Conservation (phyloP, 2,113 vertebrate genomes). For the Gopherus flavomarginatus region DNA sequence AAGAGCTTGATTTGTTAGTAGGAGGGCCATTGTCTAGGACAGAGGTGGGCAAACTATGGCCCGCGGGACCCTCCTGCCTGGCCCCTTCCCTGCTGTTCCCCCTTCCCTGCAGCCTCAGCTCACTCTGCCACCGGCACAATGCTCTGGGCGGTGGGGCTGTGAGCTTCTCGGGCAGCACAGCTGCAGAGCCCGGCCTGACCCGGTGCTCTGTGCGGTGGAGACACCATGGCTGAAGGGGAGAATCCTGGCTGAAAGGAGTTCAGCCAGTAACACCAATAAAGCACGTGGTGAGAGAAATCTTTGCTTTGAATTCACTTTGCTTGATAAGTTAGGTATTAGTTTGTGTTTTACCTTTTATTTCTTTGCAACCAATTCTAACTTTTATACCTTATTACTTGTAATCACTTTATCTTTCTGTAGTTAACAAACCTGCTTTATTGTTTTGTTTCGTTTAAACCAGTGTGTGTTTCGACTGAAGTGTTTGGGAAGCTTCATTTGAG, state of each 20-base stretch:
- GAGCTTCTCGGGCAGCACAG: no score
- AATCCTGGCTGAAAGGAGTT: neutral
- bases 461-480: neutral
- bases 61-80: no score
- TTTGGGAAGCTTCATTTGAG: neutral
- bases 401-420: neutral
- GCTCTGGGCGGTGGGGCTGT: no score
- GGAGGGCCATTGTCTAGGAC: neutral
- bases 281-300: neutral
- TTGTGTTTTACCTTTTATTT: neutral
- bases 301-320: neutral
- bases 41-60: no score
- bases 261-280: neutral
- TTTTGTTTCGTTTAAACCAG: neutral
- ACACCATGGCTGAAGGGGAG: no score
- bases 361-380: neutral
- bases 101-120: no score
- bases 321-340: neutral
- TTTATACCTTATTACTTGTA: neutral
- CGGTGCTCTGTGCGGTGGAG: no score
- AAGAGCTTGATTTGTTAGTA: neutral
- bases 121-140: no score
- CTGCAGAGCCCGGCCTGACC: no score
- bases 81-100: no score
- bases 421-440: neutral